phyloP scores from a whole-genome alignment of 2,113 vertebrate species.

The Protomyctophum bolini region DNA sequence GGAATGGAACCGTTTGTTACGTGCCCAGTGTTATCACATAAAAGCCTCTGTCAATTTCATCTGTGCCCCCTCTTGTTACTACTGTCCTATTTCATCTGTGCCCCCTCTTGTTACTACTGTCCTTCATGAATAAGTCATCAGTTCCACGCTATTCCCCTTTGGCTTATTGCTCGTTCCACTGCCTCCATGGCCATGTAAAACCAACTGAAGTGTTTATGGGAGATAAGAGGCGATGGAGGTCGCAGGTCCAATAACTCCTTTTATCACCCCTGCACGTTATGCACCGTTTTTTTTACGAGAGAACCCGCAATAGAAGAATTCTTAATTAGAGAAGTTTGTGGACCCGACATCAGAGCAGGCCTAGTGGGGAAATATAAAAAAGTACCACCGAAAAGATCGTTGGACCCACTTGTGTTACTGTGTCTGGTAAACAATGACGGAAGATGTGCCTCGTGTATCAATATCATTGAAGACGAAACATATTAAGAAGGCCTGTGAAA shows the following conservation, averaged over 20 bases:
- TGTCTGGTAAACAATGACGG: constrained; percentile 20
- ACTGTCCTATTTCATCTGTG: constrained; percentile 53
- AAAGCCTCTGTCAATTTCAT: constrained; percentile 58
- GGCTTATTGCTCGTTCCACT: constrained; percentile 56
- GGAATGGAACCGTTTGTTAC: no score
- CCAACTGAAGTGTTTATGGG: constrained; percentile 77
- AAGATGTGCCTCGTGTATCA: constrained; percentile 23
- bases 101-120: constrained; percentile 47
- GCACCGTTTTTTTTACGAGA: constrained; percentile 63
- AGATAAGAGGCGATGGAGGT: constrained; percentile 76
- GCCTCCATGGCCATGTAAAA: constrained; percentile 70
- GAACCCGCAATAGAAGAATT: constrained; percentile 68
- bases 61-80: constrained; percentile 50
- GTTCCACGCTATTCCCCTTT: constrained; percentile 49
- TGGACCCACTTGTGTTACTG: constrained; percentile 22
- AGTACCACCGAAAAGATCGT: constrained; percentile 32
- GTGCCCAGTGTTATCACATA: no score
- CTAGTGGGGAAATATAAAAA: constrained; percentile 58
- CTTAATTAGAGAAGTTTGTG: constrained; percentile 78
- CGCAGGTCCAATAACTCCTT: constrained; percentile 72
- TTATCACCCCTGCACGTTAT: constrained; percentile 64
- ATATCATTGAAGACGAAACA: constrained; percentile 18
- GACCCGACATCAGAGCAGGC: constrained; percentile 49
- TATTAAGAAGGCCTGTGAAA: constrained; percentile 18
- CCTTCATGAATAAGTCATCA: constrained; percentile 77